Evolutionary conservation across 2,113 vertebrate species (phyloP), one percentile per base, ranked within the genome.

Genomic region (Tretioscincus oriximinensis): DNA sequence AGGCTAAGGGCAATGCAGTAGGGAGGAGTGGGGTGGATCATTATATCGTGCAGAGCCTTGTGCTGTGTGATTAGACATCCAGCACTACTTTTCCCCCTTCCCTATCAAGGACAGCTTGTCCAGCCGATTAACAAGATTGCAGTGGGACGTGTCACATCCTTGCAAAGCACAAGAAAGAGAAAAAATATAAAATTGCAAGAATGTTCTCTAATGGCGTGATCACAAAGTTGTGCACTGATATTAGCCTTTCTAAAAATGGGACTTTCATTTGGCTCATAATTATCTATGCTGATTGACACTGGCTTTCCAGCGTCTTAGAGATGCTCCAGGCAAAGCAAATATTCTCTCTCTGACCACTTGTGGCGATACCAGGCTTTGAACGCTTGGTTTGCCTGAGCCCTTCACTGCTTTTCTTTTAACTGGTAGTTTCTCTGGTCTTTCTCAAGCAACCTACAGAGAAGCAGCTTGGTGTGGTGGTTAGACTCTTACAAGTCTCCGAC

Each of bases 131-230:
- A 31, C 47, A 80, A 61, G 71, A 35, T 35, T 1, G 2, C 9
- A 66, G 78, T 7, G 64, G 78, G 35, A 73, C 22, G 1, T 49
- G 64, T 76, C 47, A 60, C 20, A 26, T 77, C 66, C 1, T 1
- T 31, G 66, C 67, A 22, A 0, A 41, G 35, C 2, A 1, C 58
- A 16, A 45, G n/a, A 69, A 58, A 58, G 54, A 58, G 16, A 73
- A 2, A 61, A 21, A 69, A 31, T 81, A 41, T 41, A 58, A 80
- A 75, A 35, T 60, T 75, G 66, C 72, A 12, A 31, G 61, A 77
- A 26, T 75, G 77, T 14, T 75, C 86, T 64, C 58, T 28, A 76
- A 12, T 64, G 5, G 69, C 75, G 73, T 75, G 71, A 28, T 80
- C 65, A 80, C 67, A 65, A 73, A 74, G 69, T 67, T 1, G 5